A percentile compares a stretch with the other conserved stretches of the same genome.
Conservation (phyloP, 2,888 invertebrate species). For the Chydorus sphaericus region DNA sequence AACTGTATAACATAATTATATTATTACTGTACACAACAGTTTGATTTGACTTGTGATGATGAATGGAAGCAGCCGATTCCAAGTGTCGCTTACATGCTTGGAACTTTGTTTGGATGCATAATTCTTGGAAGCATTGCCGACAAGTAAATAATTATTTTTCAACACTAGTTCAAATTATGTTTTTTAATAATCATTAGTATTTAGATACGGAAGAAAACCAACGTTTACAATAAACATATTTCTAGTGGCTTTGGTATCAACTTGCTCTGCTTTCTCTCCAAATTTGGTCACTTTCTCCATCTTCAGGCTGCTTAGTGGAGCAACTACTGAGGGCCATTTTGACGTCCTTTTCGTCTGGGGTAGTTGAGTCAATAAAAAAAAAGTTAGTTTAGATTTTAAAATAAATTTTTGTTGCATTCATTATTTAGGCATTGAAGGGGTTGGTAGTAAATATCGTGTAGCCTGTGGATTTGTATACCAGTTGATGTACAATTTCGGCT, state of each 20-base stretch:
- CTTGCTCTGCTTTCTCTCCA: not conserved
- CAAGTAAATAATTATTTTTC: not conserved
- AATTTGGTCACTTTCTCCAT: not conserved
- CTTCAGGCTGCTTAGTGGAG: not conserved
- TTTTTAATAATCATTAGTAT: no score
- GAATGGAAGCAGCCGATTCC: constrained; percentile 8
- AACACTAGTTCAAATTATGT: not conserved
- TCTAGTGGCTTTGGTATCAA: not conserved
- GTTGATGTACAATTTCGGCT: constrained; percentile 38
- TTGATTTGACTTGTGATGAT: constrained; percentile 40
- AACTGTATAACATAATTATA: not conserved
- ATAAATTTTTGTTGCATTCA: not conserved
- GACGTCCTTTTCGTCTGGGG: not conserved
- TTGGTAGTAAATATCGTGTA: constrained; percentile 32
- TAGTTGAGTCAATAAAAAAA: not conserved
- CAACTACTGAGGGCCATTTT: not conserved
- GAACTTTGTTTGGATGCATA: not conserved
- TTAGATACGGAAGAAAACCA: not conserved
- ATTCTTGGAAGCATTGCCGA: constrained; percentile 4
- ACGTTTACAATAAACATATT: not conserved
- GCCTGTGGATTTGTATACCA: constrained; percentile 35
- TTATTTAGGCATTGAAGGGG: constrained; percentile 33
- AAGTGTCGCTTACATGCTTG: constrained; percentile 7
- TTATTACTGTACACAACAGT: constrained; percentile 8
- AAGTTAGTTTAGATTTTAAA: no score